phyloP scores from a whole-genome alignment of 2,888 invertebrate species.

The Andrena dorsata region DNA sequence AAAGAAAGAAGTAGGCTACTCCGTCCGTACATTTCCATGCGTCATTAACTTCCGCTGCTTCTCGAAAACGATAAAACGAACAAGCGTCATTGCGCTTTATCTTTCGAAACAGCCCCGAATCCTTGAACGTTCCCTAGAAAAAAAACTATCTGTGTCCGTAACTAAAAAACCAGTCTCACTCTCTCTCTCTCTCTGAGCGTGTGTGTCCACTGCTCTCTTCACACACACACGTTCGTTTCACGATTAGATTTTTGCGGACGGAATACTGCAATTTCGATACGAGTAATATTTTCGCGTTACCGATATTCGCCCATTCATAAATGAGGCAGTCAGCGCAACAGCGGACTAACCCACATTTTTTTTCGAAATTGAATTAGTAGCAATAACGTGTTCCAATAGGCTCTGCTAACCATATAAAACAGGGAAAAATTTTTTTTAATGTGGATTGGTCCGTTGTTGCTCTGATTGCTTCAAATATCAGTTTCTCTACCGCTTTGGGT shows the following conservation, averaged over 20 bases:
- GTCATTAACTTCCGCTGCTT: neutral
- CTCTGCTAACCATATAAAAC: too few relatives aligned
- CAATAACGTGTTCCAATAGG: too few relatives aligned
- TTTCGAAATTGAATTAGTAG: too few relatives aligned
- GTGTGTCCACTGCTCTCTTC: too few relatives aligned
- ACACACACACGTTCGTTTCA: neutral
- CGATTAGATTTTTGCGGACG: neutral
- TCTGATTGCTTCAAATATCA: too few relatives aligned
- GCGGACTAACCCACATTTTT: too few relatives aligned
- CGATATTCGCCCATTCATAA: neutral
- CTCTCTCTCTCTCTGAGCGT: neutral
- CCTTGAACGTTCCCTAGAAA: conserved; percentile 63
- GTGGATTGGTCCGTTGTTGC: too few relatives aligned
- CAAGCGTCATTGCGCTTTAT: neutral
- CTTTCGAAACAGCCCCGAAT: conserved; percentile 18
- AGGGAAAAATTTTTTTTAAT: too few relatives aligned
- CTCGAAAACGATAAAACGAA: neutral
- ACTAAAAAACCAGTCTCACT: conserved; percentile 8
- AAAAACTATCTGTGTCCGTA: conserved; percentile 33
- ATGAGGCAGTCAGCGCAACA: too few relatives aligned
- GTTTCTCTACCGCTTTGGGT: neutral
- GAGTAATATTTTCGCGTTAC: neutral
- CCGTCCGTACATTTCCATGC: conserved; percentile 7
- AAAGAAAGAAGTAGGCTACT: conserved; percentile 19
- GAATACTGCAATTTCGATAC: too few relatives aligned